phyloP scores from a whole-genome alignment of 2,797 vertebrate genomes.

The Vipera latastei region DNA sequence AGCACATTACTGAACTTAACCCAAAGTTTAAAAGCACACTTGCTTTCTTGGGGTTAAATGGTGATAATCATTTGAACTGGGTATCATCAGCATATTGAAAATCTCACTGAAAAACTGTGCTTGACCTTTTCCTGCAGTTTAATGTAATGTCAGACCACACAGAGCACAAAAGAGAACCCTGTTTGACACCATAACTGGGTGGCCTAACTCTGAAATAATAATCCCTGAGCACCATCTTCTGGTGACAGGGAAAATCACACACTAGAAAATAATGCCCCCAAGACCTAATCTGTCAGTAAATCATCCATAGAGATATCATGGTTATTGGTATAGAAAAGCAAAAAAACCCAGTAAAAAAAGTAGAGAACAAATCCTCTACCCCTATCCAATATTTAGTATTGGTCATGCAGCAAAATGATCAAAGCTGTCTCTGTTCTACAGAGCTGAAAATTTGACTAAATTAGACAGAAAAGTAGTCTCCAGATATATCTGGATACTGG shows the following conservation, averaged over 20 bases:
- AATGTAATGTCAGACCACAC: background rate
- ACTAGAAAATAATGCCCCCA: background rate
- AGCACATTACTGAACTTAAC: background rate
- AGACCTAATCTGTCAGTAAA: background rate
- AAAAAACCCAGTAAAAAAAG: background rate
- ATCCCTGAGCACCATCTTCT: background rate
- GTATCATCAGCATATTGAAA: background rate
- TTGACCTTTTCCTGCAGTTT: background rate
- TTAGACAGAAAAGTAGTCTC: background rate
- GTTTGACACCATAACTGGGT: background rate
- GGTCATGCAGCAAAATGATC: background rate
- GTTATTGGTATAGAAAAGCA: background rate
- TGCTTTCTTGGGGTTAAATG: background rate
- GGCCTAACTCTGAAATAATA: background rate
- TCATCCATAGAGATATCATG: background rate
- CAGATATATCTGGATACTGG: background rate
- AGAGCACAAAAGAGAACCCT: background rate
- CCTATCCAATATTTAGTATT: background rate
- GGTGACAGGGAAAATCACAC: background rate
- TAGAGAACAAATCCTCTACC: background rate
- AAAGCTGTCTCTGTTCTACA: background rate
- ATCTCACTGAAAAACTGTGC: background rate
- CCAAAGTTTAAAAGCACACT: background rate
- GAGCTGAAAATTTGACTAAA: background rate
- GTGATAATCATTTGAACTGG: background rate